Conservation (phyloP, 1,140 invertebrate species). For the Temnothorax curvispinosus region DNA sequence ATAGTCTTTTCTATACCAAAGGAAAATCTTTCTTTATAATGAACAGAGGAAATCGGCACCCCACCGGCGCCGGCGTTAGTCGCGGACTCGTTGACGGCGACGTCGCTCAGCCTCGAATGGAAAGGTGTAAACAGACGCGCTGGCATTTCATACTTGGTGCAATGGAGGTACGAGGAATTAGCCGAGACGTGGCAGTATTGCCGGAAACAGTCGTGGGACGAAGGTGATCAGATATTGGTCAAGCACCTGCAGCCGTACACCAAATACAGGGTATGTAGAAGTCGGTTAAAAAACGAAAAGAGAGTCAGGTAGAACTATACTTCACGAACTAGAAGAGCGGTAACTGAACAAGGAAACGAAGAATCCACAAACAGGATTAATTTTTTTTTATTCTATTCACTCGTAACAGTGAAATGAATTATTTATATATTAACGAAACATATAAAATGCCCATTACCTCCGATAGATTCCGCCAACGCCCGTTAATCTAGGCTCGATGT, state of each 20-base stretch:
- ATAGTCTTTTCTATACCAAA: neutral
- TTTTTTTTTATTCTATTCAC: neutral
- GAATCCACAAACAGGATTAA: neutral
- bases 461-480: neutral
- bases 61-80: slow-evolving; percentile 91
- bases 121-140: slow-evolving; percentile 85
- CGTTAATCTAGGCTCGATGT: neutral
- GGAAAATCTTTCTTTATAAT: neutral
- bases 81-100: slow-evolving; percentile 90
- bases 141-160: slow-evolving; percentile 89
- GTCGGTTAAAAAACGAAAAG: neutral
- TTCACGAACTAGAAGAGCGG: neutral
- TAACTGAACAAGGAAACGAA: neutral
- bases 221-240: slow-evolving; percentile 89
- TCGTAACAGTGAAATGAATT: neutral
- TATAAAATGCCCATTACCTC: neutral
- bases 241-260: slow-evolving; percentile 94
- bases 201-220: slow-evolving; percentile 89
- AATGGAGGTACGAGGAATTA: slow-evolving; percentile 91
- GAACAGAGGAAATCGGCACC: slow-evolving; percentile 88
- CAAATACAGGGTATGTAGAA: slow-evolving; percentile 91
- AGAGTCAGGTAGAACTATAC: neutral
- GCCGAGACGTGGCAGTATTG: slow-evolving; percentile 91
- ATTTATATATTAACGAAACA: neutral
- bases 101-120: slow-evolving; percentile 93